phyloP scores from a whole-genome alignment of 64 coral and sea anemone species.

The Dendronephthya gigantea region DNA sequence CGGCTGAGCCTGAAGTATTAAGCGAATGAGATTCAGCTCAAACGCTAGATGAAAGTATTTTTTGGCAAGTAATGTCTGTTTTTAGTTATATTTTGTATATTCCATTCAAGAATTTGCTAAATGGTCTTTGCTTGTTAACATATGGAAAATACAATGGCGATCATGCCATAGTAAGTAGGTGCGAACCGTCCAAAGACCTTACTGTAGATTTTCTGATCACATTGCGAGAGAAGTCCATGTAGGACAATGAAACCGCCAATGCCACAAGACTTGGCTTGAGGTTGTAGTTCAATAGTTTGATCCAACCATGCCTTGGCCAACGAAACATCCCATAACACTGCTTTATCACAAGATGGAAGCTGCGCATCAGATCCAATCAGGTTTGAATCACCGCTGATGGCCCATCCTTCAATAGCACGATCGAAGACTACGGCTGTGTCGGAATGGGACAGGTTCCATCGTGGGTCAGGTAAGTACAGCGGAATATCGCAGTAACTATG shows the following conservation, averaged over 20 bases:
- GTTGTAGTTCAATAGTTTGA: background rate
- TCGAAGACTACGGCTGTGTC: background rate
- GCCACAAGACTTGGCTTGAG: background rate
- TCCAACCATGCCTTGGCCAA: background rate
- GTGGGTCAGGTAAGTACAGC: conserved; percentile 51
- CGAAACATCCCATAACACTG: background rate
- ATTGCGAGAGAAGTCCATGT: background rate
- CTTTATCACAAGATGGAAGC: background rate
- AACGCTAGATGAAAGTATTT: too few species aligned
- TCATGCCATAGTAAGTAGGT: background rate
- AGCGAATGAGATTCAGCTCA: too few species aligned
- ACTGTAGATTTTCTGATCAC: background rate
- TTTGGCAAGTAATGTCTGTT: too few species aligned
- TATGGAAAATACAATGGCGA: background rate
- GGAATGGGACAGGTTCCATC: background rate
- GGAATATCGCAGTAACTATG: conserved; percentile 33
- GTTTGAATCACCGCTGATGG: background rate
- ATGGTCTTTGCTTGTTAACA: too few species aligned
- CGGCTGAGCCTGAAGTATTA: too few species aligned
- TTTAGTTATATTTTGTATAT: too few species aligned
- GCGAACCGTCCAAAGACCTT: background rate
- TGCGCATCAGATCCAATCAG: background rate
- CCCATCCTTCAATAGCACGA: conserved; percentile 8
- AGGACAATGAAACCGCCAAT: background rate
- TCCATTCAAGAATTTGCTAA: too few species aligned